A percentile compares a stretch with the other conserved stretches of the same genome.
These are phyloP conservation scores for Drosophila baimaii DNA, from an alignment of 1,140 invertebrate genomes.

Conservation along the genomic window DNA sequence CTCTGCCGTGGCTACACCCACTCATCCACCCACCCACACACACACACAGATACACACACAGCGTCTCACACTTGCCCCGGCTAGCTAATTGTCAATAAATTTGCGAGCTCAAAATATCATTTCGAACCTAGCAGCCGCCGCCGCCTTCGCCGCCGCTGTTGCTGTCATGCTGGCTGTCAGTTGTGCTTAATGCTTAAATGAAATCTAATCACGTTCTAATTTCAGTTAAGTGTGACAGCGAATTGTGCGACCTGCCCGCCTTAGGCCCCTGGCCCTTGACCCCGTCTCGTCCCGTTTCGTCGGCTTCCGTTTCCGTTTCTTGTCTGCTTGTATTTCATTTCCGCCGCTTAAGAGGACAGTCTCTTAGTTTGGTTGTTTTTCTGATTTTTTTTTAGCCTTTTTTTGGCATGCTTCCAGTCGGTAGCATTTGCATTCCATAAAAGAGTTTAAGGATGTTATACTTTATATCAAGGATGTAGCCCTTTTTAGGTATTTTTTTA, in stretches of 20 bases:
- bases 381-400: slow-evolving; percentile 6
- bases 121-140: slow-evolving; percentile 30
- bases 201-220: slow-evolving; percentile 82
- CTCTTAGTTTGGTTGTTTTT: slow-evolving; percentile 9
- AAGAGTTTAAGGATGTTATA: no score
- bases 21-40: not conserved
- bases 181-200: slow-evolving; percentile 77
- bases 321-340: slow-evolving; percentile 66
- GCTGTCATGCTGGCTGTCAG: slow-evolving; percentile 76
- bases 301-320: slow-evolving; percentile 32
- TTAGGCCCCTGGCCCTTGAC: not conserved
- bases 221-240: slow-evolving; percentile 74
- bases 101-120: slow-evolving; percentile 73
- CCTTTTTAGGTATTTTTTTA: no score
- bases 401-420: slow-evolving; percentile 54
- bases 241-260: slow-evolving; percentile 40
- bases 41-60: no score
- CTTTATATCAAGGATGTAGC: no score
- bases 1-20: slow-evolving; percentile 5
- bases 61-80: slow-evolving; percentile 18
- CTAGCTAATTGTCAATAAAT: slow-evolving; percentile 78
- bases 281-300: slow-evolving; percentile 2
- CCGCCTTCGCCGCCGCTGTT: no score
- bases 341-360: slow-evolving; percentile 56
- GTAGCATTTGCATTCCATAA: slow-evolving; percentile 51